Evolutionary conservation across 2,113 vertebrate species (phyloP), one percentile per base, ranked within the genome.

Genomic region (Cyprinus carpio): DNA sequence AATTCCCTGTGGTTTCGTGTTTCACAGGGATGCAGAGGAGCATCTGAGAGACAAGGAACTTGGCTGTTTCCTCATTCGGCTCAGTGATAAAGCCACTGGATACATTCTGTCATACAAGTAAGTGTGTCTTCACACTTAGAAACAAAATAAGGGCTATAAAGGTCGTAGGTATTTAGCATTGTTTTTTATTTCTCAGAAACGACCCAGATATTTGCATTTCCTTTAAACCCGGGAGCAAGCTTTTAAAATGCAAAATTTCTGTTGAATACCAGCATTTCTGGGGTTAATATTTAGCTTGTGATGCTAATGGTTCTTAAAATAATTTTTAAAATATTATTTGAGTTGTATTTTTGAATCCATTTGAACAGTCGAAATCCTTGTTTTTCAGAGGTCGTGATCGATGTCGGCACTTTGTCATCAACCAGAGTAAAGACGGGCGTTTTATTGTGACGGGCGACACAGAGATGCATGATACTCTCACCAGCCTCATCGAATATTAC

Each of bases 101-200:
- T 98, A 96, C 88, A 95, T 98, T 46, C 89, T 98, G 34, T 97
- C 96, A 69, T 98, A 96, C 75, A 96, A 90, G 96, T 97, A 91
- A 94, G 95, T 90, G 12, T 46, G 56, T 60, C 56, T 60, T 23
- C 54, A 56, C 51, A 40, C 31, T 79, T 80, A 15, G 2, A 64
- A 78, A 78, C 54, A 79, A 79, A 25, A 31, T 20, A 51, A 12
- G 67, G 18, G 15, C 4, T 75, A 46, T 13, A 10, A 46, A 9
- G 20, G 18, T 23, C 72, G 7, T 9, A 13, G 9, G 71, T 74
- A 9, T 75, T 27, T 51, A 27, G 43, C n/a, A 18, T 49, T 27
- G 6, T 18, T 49, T 13, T 75, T 27, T 1, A 27, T 75, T 75
- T n/a, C 3, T 75, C n/a, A 6, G 1, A 75, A 37, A 81, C 40